Evolutionary conservation across 2,113 vertebrate species (phyloP).

Genomic region (Tyrannus savana): DNA sequence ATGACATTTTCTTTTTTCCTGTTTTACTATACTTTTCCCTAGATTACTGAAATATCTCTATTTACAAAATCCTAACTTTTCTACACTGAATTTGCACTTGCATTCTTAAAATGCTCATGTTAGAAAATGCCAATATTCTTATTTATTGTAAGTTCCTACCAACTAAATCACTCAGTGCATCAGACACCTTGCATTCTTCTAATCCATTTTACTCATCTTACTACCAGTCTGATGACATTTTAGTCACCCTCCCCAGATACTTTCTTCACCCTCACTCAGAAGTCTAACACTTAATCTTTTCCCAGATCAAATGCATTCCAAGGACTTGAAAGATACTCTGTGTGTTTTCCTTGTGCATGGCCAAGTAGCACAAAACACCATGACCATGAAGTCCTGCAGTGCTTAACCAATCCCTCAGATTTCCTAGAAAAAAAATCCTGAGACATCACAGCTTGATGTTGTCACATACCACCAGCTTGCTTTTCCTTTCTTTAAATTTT

Average conservation of each 20-base stretch:
- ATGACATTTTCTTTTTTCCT: fast-evolving
- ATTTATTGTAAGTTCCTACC: background rate
- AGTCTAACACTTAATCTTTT: background rate
- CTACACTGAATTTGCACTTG: too few species aligned
- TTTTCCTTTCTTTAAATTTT: too few species aligned
- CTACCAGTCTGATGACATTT: background rate
- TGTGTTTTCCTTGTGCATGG: background rate
- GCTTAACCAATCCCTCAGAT: background rate
- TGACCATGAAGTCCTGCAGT: background rate
- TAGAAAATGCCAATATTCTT: background rate
- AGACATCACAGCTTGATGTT: background rate
- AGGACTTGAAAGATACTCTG: background rate
- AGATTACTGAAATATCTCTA: background rate
- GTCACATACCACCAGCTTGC: background rate
- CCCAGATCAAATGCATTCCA: background rate
- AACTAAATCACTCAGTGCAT: background rate
- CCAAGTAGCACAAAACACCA: background rate
- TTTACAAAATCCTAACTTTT: background rate
- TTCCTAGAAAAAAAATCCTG: background rate
- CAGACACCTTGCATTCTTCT: background rate
- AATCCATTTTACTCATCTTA: background rate
- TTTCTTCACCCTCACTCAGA: background rate
- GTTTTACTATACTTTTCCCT: background rate
- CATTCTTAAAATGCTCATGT: background rate
- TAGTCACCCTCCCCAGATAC: background rate